Evolutionary conservation across 2,113 vertebrate species (phyloP), one percentile per base, ranked within the genome.

Genomic region (Coptodon bakossiorum): DNA sequence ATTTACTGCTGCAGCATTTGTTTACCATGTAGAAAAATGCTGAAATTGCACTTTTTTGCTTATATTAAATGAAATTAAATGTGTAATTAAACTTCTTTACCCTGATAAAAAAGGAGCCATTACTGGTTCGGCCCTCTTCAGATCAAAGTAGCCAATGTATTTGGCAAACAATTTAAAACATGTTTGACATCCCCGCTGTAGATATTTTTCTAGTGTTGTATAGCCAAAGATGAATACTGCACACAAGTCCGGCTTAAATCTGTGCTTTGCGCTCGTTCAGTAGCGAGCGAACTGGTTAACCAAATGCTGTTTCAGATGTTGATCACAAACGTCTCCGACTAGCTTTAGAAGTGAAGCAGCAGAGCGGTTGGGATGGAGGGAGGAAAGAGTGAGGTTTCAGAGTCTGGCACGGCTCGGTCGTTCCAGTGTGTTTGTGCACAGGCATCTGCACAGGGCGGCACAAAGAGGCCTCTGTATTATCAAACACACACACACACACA

Each of bases 391-490:
- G 84, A 89, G 80, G 73, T n/a, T 82, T 85, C 80, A 81, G 92
- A 91, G 94, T 93, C 92, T 96, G 92, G 94, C 90, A 95, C 94
- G 40, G 89, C 89, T 91, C 45, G 76, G 54, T 82, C 81, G 78
- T 86, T 84, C 81, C 92, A 86, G 86, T 85, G 81, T 90, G 88
- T 92, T 90, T 93, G 93, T 93, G 91, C 86, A 79, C 91, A 92
- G 93, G 88, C 92, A 93, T 94, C 93, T 94, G 90, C 88, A 82
- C 84, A 56, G 83, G 90, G 85, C 78, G 36, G 81, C 90, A 96
- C 94, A 95, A 96, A 95, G 93, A 83, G 83, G 38, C 80, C 88
- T 94, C 91, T 95, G 93, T 95, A 73, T 68, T 66, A 83, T 90
- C 91, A 92, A 57, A 82, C 27, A 82, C 83, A 89, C 83, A 82